Percentiles rank a stretch among this genome's conserved stretches.
These are phyloP conservation scores for Euproctis similis DNA, from an alignment of 2,888 invertebrate genomes.

Conservation along the genomic window DNA sequence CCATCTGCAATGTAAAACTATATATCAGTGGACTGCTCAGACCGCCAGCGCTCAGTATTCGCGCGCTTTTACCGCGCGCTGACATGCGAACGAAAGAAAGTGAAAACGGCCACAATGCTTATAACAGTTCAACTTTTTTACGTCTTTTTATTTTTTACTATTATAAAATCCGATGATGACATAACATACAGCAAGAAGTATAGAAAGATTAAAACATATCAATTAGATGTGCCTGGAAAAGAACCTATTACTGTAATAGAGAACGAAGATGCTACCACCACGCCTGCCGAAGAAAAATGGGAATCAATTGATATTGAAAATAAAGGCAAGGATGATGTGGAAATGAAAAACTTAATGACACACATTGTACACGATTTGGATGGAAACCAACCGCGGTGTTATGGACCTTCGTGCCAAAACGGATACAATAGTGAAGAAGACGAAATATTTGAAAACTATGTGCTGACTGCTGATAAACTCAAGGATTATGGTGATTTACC, in stretches of 20 bases:
- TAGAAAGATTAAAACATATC: slow-evolving; percentile 64
- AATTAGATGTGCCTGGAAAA: slow-evolving; percentile 74
- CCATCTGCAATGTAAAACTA: slow-evolving; percentile 67
- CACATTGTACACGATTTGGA: slow-evolving; percentile 59
- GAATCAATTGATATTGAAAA: slow-evolving; percentile 33
- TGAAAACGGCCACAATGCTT: slow-evolving; percentile 57
- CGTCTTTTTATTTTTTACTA: slow-evolving; percentile 39
- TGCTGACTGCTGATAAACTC: slow-evolving; percentile 76
- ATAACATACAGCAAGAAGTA: slow-evolving; percentile 51
- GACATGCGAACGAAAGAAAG: slow-evolving; percentile 58
- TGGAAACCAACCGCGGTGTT: slow-evolving; percentile 53
- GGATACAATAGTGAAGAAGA: slow-evolving; percentile 44
- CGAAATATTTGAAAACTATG: slow-evolving; percentile 76
- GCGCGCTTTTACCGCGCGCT: slow-evolving; percentile 51
- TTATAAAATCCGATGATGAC: slow-evolving; percentile 43
- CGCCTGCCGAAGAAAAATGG: slow-evolving; percentile 32
- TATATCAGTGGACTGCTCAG: slow-evolving; percentile 52
- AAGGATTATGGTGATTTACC: slow-evolving; percentile 57
- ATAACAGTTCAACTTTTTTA: slow-evolving; percentile 58
- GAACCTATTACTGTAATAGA: slow-evolving; percentile 76
- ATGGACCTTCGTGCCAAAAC: slow-evolving; percentile 65
- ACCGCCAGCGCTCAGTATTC: slow-evolving; percentile 58
- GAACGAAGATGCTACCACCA: slow-evolving; percentile 32
- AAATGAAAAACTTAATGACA: slow-evolving; percentile 58
- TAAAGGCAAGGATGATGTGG: slow-evolving; percentile 38